Base-by-base conservation (phyloP, 2,113 vertebrate genomes). In the Sapajus apella region DNA sequence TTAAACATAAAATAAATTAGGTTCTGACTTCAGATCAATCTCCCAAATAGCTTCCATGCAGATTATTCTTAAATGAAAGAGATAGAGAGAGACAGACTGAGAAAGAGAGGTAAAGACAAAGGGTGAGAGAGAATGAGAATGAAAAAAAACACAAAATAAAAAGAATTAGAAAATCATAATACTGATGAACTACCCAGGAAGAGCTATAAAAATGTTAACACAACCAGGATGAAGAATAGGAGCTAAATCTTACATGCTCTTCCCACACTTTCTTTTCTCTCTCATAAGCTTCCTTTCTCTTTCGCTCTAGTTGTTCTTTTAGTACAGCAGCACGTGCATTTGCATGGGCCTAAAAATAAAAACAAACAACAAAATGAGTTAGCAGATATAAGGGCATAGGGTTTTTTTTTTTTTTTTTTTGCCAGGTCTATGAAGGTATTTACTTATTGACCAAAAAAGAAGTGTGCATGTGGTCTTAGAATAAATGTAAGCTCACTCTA, bases 191-290 rank as follows among this genome's bases (percentile, higher is more conserved):
- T n/a, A 61, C 37, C 2, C 30, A 70, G 18, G n/a, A 82, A 37
- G 37, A 89, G 35, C 81, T 2, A 50, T 8, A 43, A 83, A 27
- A 55, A 66, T 21, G 91, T 70, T 68, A 94, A 43, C 35, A 90
- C 5, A 14, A 82, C 12, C 12, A 72, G 37, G 30, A 90, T 58
- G 61, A 88, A 93, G 40, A 40, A 84, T 32, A 45, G 20, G 50
- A 84, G 37, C 23, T 80, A 32, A 96, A 98, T 90, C 99, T 99
- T 98, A 99, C 99, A 82, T 99, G 99, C 16, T 99, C 99, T 97
- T 99, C 99, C 99, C 99, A 99, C 23, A 98, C 99, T 98, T 92
- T 99, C 98, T 99, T 99, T 77, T 99, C 99, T 97, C 99, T 99
- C 97, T 99, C 99, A 64, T 99, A 99, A 0, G 99, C 99, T 97